phyloP scores from a whole-genome alignment of 2,888 invertebrate genomes.

The Synanthedon vespiformis region DNA sequence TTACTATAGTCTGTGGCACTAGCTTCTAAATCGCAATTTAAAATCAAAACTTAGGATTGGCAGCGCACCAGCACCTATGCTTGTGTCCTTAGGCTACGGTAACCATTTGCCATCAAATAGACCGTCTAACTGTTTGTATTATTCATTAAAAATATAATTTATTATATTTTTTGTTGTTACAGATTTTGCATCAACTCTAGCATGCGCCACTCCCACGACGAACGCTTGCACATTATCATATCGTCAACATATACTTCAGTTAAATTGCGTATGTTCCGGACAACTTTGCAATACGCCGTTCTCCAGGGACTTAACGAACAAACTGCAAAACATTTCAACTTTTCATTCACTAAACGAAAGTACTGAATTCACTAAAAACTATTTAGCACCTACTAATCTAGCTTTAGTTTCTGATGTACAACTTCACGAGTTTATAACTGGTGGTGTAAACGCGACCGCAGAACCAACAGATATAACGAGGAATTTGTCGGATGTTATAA shows the following conservation, averaged over 20 bases:
- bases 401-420: slow-evolving; percentile 16
- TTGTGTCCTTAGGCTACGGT: no score
- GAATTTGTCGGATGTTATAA: background rate
- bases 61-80: no score
- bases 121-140: no score
- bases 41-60: no score
- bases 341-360: slow-evolving; percentile 16
- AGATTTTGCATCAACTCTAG: slow-evolving; percentile 41
- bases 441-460: slow-evolving; percentile 9
- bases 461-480: slow-evolving; percentile 12
- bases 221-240: slow-evolving; percentile 31
- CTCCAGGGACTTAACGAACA: slow-evolving; percentile 26
- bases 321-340: slow-evolving; percentile 36
- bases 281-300: slow-evolving; percentile 49
- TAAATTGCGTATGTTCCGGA: slow-evolving; percentile 41
- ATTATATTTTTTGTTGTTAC: slow-evolving; percentile 7
- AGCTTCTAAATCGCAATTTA: no score
- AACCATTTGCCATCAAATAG: no score
- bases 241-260: slow-evolving; percentile 22
- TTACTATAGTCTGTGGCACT: no score
- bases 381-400: no score
- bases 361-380: slow-evolving; percentile 30
- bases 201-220: slow-evolving; percentile 27
- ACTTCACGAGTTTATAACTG: slow-evolving; percentile 31
- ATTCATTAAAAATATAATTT: background rate